Conservation (phyloP, 2,888 invertebrate genomes). For the Ophraella communa region DNA sequence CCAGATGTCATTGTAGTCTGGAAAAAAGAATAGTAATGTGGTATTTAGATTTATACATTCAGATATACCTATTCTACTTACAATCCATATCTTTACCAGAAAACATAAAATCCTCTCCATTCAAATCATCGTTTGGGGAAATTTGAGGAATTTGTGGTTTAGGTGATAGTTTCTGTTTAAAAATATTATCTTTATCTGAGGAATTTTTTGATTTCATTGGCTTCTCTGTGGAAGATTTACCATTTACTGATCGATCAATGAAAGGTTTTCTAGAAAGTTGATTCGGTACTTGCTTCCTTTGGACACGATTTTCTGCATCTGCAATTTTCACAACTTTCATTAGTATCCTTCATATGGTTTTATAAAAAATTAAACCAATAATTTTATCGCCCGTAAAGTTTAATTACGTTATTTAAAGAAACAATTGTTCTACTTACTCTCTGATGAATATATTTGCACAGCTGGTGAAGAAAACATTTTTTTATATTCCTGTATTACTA, state of each 20-base stretch:
- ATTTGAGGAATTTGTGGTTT: constrained; percentile 6
- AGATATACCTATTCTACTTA: constrained; percentile 3
- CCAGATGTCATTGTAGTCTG: constrained; percentile 34
- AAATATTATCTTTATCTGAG: constrained; percentile 11
- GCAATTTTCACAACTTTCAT: background rate
- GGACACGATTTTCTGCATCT: constrained; percentile 38
- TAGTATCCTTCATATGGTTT: background rate
- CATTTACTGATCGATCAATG: constrained; percentile 45
- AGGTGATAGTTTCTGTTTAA: constrained; percentile 16
- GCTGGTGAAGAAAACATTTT: constrained; percentile 33
- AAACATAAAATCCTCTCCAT: constrained; percentile 38
- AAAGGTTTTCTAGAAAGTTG: constrained; percentile 44
- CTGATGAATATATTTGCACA: constrained; percentile 30
- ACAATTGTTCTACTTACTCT: constrained; percentile 31
- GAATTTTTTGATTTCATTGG: constrained; percentile 22
- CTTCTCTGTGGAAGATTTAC: constrained; percentile 35
- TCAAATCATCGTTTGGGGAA: constrained; percentile 28
- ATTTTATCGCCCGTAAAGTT: too few species aligned
- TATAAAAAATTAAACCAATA: background rate
- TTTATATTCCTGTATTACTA: background rate
- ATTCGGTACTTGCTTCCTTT: constrained; percentile 40
- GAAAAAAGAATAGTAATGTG: background rate
- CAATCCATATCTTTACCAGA: constrained; percentile 39
- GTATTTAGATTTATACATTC: background rate
- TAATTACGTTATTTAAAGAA: background rate